Evolutionary conservation across 2,888 invertebrate species (phyloP).

Genomic region (Tineola bisselliella): DNA sequence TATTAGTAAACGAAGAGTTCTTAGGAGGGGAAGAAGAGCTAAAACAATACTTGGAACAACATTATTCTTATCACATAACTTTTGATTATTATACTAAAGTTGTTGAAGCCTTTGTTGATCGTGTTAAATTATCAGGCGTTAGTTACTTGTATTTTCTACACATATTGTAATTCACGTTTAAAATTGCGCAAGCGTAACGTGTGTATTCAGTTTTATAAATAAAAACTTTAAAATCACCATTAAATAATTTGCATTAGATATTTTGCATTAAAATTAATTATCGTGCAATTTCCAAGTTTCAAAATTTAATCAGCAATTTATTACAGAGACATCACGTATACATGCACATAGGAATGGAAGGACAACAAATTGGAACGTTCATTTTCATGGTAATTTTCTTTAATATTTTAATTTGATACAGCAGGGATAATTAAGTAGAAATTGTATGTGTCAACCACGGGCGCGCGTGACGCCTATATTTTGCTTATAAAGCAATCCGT

Average conservation of each 20-base stretch:
- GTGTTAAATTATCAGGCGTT: slow-evolving; percentile 50
- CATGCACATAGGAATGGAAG: slow-evolving; percentile 60
- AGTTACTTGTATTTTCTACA: slow-evolving; percentile 22
- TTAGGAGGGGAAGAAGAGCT: slow-evolving; percentile 65
- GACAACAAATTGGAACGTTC: slow-evolving; percentile 53
- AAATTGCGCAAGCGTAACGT: background rate
- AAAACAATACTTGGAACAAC: slow-evolving; percentile 43
- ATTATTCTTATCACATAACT: slow-evolving; percentile 47
- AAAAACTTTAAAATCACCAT: too few species aligned
- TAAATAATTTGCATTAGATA: too few species aligned
- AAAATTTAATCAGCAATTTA: background rate
- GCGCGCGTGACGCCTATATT: too few species aligned
- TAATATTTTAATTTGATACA: background rate
- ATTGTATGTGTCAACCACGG: too few species aligned
- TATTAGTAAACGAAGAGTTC: slow-evolving; percentile 55
- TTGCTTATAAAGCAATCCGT: too few species aligned
- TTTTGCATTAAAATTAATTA: too few species aligned
- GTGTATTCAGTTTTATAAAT: background rate
- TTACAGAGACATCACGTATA: slow-evolving; percentile 69
- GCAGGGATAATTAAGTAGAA: too few species aligned
- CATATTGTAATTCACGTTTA: too few species aligned
- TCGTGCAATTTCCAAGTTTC: too few species aligned
- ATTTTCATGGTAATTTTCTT: slow-evolving; percentile 64
- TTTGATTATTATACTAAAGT: slow-evolving; percentile 55
- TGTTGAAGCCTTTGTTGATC: slow-evolving; percentile 43